Conservation (phyloP, 2,888 invertebrate genomes). For the Trichacis sp. region DNA sequence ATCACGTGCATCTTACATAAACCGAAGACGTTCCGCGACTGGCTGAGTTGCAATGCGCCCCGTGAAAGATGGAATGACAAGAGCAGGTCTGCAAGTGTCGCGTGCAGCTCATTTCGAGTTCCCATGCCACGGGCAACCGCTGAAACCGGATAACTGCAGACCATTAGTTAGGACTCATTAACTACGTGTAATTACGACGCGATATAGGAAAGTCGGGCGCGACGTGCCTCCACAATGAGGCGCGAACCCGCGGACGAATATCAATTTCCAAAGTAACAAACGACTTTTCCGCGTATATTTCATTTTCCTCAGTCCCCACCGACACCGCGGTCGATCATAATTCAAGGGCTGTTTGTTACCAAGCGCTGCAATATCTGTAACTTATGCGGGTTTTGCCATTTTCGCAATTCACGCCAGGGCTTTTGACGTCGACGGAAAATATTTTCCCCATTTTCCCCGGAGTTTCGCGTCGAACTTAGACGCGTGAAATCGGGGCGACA, state of each 20-base stretch:
- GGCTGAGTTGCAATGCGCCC: background rate
- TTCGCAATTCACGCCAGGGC: slow-evolving; percentile 3
- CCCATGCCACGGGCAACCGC: background rate
- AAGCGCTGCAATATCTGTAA: slow-evolving; percentile 10
- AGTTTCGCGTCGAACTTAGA: too few relatives aligned
- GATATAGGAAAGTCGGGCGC: slow-evolving; percentile 11
- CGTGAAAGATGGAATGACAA: background rate
- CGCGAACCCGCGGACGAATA: slow-evolving; percentile 5
- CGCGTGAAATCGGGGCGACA: too few relatives aligned
- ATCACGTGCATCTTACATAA: too few relatives aligned
- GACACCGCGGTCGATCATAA: slow-evolving; percentile 3
- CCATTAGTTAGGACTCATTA: slow-evolving; percentile 17
- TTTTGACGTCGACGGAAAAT: background rate
- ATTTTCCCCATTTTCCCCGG: background rate
- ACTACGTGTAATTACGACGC: slow-evolving; percentile 10
- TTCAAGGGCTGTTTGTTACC: slow-evolving; percentile 9
- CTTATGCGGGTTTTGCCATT: slow-evolving; percentile 1
- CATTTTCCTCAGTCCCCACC: background rate
- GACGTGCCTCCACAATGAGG: slow-evolving; percentile 1
- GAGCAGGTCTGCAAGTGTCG: background rate
- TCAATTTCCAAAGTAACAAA: slow-evolving; percentile 13
- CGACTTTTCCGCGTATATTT: background rate
- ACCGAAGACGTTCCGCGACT: background rate
- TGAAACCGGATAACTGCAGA: background rate
- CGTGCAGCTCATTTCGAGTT: background rate